Base-by-base conservation (phyloP, 2,113 vertebrate genomes). In the Pseudorectes ferrugineus region DNA sequence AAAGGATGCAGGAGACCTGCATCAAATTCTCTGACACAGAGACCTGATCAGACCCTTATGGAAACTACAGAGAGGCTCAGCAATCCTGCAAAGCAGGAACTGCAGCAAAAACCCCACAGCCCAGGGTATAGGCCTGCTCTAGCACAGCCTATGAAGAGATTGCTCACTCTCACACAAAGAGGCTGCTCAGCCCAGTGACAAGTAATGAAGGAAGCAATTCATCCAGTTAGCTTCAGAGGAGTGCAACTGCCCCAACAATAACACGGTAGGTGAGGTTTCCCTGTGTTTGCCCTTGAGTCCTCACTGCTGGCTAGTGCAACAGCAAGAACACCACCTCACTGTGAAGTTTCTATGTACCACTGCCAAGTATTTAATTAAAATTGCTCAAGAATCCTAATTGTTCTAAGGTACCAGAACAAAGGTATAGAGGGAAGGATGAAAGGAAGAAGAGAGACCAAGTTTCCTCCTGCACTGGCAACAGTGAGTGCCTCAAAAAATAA, bases 211-310 rank as follows among this genome's bases (percentile, higher is more conserved):
- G 48, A 48, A 45, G 13, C 31, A 76, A 79, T 33, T 43, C 11
- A 57, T 15, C 15, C 23, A 10, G 28, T 26, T 24, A 68, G 18
- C 22, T 31, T 8, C 45, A 49, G 61, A 75, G 62, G 22, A 55
- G 15, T 35, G 29, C 61, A 79, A 45, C 10, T 76, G 58, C 57
- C 52, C 49, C 22, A 66, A n/a, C 2, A 48, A 2, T 15, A 75
- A n/a, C 25, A 61, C 0, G 0, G 28, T 2, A 85, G 48, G 28
- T 52, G 29, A 71, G 0, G 9, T 42, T 51, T 74, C 15, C 31
- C 22, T 17, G 8, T 20, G 31, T 42, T 57, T 75, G 68, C 18
- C 16, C 8, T 42, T 17, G 14, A 72, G 54, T 29, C 15, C 43
- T 70, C 90, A 29, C 26, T 38, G 51, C 43, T 73, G 58, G 45